Conservation (phyloP, 1,140 invertebrate species). For the Sinella curviseta region DNA sequence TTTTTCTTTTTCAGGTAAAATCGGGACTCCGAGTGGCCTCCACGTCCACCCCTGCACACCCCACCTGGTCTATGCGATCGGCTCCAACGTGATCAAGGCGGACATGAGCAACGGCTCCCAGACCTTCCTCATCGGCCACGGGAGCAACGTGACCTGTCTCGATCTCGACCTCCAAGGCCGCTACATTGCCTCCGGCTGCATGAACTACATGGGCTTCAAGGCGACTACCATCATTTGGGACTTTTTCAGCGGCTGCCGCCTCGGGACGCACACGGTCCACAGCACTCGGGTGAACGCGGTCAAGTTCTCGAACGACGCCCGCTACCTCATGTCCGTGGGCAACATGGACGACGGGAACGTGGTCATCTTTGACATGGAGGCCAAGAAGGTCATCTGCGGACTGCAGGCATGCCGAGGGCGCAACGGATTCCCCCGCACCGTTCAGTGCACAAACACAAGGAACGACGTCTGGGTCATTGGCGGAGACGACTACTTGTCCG, state of each 20-base stretch:
- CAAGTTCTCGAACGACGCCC: slow-evolving; percentile 75
- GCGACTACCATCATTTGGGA: slow-evolving; percentile 84
- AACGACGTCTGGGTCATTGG: slow-evolving; percentile 60
- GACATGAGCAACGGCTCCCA: slow-evolving; percentile 72
- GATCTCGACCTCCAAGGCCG: slow-evolving; percentile 75
- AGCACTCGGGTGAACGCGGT: slow-evolving; percentile 81
- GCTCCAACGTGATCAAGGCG: slow-evolving; percentile 47
- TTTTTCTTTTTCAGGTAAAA: not conserved
- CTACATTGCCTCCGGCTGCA: slow-evolving; percentile 82
- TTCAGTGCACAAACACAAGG: slow-evolving; percentile 61
- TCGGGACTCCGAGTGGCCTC: slow-evolving; percentile 33
- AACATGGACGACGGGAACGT: slow-evolving; percentile 84
- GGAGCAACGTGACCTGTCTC: slow-evolving; percentile 78
- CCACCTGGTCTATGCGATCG: slow-evolving; percentile 46
- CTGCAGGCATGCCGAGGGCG: slow-evolving; percentile 66
- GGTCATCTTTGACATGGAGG: slow-evolving; percentile 70
- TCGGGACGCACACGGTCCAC: slow-evolving; percentile 74
- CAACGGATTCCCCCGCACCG: slow-evolving; percentile 64
- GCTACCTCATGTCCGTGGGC: slow-evolving; percentile 79
- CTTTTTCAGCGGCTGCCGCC: slow-evolving; percentile 64
- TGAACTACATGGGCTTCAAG: slow-evolving; percentile 87
- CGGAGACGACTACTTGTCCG: slow-evolving; percentile 68
- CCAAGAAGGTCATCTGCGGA: slow-evolving; percentile 68
- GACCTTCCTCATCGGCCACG: slow-evolving; percentile 77
- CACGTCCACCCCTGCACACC: slow-evolving; percentile 34